These are phyloP conservation scores for Cynaeus angustus DNA, from an alignment of 2,888 invertebrate genomes.

Conservation along the genomic window DNA sequence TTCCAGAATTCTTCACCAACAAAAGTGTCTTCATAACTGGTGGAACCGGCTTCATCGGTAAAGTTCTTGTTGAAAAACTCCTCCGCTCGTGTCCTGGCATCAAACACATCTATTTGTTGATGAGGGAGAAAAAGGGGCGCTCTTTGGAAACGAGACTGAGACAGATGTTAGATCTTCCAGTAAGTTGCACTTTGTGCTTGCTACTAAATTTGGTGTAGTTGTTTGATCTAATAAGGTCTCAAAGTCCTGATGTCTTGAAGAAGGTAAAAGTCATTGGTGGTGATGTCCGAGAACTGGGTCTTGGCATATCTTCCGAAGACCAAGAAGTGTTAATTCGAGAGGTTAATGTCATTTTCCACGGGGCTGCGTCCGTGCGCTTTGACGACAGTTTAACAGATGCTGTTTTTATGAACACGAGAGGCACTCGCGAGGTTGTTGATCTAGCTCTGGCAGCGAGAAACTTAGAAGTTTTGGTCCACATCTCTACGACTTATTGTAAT, in stretches of 20 bases:
- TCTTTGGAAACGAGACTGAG: conserved; percentile 77
- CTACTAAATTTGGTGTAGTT: conserved; percentile 18
- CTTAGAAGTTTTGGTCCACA: conserved; percentile 79
- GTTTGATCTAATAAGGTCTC: conserved; percentile 18
- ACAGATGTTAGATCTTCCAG: conserved; percentile 73
- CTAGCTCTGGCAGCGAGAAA: conserved; percentile 76
- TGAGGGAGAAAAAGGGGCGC: conserved; percentile 82
- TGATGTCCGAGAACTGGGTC: conserved; percentile 15
- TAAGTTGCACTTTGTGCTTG: conserved; percentile 63
- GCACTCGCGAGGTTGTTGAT: conserved; percentile 78
- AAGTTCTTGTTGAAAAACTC: conserved; percentile 91
- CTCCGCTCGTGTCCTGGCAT: conserved; percentile 86
- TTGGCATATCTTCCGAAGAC: conserved; percentile 72
- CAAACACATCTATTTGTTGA: conserved; percentile 82
- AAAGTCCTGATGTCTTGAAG: conserved; percentile 67
- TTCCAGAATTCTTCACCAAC: conserved; percentile 80
- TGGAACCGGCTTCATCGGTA: conserved; percentile 92
- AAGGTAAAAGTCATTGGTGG: conserved; percentile 26
- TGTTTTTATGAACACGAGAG: conserved; percentile 78
- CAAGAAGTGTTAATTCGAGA: conserved; percentile 74
- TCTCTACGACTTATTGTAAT: conserved; percentile 92
- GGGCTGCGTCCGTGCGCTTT: conserved; percentile 89
- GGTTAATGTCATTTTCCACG: conserved; percentile 83
- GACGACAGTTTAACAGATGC: conserved; percentile 84
- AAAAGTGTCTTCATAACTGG: conserved; percentile 88